phyloP scores from a whole-genome alignment of 2,113 vertebrate species.

The human (Homo sapiens) region DNA sequence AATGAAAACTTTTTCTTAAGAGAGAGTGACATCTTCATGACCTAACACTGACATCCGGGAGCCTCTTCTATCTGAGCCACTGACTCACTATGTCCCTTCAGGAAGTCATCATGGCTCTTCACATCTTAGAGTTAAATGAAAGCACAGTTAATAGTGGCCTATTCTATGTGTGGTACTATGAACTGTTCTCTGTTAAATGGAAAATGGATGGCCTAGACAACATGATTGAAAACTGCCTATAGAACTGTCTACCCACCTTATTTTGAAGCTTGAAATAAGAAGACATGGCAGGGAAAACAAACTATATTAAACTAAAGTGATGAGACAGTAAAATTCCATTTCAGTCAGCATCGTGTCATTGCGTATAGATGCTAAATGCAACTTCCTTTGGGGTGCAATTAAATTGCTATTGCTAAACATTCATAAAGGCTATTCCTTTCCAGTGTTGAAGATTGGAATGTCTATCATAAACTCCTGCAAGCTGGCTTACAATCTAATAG shows the following conservation, averaged over 20 bases:
- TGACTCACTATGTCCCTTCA: neutral
- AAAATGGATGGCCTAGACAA: neutral
- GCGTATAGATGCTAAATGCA: neutral
- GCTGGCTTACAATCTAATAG: neutral
- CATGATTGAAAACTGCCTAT: neutral
- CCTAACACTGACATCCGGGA: neutral
- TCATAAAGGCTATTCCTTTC: neutral
- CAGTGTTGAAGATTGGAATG: neutral
- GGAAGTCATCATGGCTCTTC: neutral
- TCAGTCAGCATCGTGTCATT: neutral
- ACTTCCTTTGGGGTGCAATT: neutral
- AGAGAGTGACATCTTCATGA: neutral
- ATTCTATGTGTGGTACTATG: neutral
- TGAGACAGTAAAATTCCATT: neutral
- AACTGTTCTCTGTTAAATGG: neutral
- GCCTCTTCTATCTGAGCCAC: neutral
- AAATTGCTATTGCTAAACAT: neutral
- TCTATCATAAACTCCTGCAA: neutral
- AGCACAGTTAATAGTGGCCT: neutral
- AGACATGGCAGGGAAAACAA: neutral
- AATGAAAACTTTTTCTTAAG: neutral
- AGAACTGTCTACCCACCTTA: neutral
- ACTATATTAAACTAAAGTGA: neutral
- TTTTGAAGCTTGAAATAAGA: neutral
- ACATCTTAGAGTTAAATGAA: neutral